Conservation (phyloP, 23 tunicate species). For the Diplosoma virens region DNA sequence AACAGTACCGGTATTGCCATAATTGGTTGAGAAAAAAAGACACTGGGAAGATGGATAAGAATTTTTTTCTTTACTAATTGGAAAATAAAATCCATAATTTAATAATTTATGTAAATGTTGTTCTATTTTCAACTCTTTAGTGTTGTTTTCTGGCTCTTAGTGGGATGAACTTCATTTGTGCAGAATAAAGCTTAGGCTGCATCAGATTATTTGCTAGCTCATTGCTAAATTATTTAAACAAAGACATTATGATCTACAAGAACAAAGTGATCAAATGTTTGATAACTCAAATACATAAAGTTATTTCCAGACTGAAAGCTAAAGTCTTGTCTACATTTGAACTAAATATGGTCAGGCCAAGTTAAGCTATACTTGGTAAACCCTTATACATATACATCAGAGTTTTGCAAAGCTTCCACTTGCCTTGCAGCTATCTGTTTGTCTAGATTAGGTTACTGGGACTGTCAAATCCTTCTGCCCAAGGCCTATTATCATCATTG, state of each 20-base stretch:
- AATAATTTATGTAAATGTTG: conserved; percentile 1
- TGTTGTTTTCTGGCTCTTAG: neutral
- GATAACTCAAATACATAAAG: too few relatives aligned
- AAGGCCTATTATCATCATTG: too few relatives aligned
- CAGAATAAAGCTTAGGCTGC: neutral
- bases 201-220: neutral
- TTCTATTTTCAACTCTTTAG: neutral
- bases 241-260: neutral
- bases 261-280: too few relatives aligned
- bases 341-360: too few relatives aligned
- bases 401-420: too few relatives aligned
- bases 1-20: conserved; percentile 10
- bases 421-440: too few relatives aligned
- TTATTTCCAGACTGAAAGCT: too few relatives aligned
- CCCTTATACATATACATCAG: too few relatives aligned
- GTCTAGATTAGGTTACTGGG: too few relatives aligned
- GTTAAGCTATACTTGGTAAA: too few relatives aligned
- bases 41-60: conserved; percentile 27
- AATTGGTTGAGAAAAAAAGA: conserved; percentile 15
- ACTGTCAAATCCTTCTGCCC: too few relatives aligned
- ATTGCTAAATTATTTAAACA: neutral
- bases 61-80: neutral
- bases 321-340: too few relatives aligned
- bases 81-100: conserved; percentile 8
- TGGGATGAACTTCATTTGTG: neutral